A percentile compares a stretch with the other conserved stretches of the same genome.
phyloP scores from a whole-genome alignment of 1,140 invertebrate species.

The Coptotermes formosanus region DNA sequence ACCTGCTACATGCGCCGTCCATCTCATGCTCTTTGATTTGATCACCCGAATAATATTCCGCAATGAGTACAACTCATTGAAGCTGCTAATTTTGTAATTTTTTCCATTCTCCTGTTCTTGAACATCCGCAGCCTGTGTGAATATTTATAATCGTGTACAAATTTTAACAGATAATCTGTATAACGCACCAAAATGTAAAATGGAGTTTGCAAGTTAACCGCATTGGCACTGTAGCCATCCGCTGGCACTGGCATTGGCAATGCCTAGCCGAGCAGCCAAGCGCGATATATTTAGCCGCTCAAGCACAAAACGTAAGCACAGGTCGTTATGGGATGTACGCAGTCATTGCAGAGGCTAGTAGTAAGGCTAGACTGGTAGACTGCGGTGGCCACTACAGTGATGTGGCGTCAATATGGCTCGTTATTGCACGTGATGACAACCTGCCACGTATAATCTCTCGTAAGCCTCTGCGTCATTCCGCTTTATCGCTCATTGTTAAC shows the following conservation, averaged over 20 bases:
- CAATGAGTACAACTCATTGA: too few species aligned
- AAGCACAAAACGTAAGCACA: not conserved
- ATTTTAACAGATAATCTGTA: too few species aligned
- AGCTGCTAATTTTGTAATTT: too few species aligned
- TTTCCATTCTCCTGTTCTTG: too few species aligned
- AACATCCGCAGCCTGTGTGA: too few species aligned
- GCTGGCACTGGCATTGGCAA: not conserved
- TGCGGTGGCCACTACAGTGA: not conserved
- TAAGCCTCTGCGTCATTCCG: not conserved
- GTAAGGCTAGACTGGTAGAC: not conserved
- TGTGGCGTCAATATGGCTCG: not conserved
- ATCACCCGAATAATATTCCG: too few species aligned
- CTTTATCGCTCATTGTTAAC: too few species aligned
- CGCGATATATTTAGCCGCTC: not conserved
- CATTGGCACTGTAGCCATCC: not conserved
- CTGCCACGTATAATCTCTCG: not conserved
- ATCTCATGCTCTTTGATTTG: too few species aligned
- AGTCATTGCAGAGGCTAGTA: not conserved
- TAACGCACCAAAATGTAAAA: too few species aligned
- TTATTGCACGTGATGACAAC: not conserved
- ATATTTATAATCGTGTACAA: too few species aligned
- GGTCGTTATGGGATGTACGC: not conserved
- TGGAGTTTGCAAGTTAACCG: not conserved
- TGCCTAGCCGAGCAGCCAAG: not conserved
- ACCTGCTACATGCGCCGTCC: too few species aligned